These are phyloP conservation scores for Sphaerophoria taeniata DNA, from an alignment of 2,888 invertebrate genomes.

Conservation along the genomic window DNA sequence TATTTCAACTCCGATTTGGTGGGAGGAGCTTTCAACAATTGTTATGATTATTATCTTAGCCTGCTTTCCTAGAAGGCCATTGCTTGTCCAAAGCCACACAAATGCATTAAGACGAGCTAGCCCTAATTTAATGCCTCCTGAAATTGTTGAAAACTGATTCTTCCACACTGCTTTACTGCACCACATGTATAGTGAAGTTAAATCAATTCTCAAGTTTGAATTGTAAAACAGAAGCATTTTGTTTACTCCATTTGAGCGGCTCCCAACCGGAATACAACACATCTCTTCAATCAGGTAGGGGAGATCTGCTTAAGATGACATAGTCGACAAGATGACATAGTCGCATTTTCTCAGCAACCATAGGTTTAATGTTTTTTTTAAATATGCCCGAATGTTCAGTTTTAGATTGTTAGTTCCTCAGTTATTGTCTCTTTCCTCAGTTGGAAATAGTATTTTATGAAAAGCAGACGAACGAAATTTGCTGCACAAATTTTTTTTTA, in stretches of 20 bases:
- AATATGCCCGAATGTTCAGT: no score
- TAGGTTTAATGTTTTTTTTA: no score
- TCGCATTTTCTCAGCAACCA: no score
- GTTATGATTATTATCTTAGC: constrained; percentile 35
- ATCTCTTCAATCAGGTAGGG: background rate
- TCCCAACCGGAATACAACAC: background rate
- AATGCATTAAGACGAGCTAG: constrained; percentile 60
- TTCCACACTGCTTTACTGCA: background rate
- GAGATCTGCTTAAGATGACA: no score
- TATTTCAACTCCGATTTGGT: no score
- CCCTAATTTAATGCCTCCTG: constrained; percentile 63
- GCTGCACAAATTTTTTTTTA: no score
- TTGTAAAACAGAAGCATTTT: constrained; percentile 5
- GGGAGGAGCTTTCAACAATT: constrained; percentile 1
- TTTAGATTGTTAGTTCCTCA: no score
- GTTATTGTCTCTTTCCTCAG: no score
- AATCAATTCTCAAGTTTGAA: constrained; percentile 27
- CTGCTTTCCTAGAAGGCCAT: constrained; percentile 4
- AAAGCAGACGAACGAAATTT: no score
- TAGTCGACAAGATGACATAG: no score
- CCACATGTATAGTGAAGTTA: background rate
- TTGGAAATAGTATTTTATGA: no score
- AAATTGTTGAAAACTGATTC: constrained; percentile 40
- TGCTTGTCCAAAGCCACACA: constrained; percentile 55
- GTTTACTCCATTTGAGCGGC: background rate